Conservation (phyloP, 2,797 vertebrate genomes). For the Danio tinwini region DNA sequence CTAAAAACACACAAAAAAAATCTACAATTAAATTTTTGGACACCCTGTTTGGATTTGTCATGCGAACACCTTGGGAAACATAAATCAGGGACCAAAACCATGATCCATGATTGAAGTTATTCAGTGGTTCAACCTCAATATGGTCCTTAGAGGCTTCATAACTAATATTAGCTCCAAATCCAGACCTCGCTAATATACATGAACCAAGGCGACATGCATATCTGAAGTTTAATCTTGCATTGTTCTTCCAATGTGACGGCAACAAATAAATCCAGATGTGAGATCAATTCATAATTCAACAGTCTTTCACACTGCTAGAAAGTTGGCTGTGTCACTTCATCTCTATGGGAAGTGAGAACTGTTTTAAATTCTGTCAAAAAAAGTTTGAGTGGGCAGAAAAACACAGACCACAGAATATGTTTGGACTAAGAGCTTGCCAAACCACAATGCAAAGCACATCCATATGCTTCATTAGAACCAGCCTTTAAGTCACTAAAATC, state of each 20-base stretch:
- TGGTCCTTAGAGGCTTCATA: slow-evolving; percentile 16
- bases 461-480: slow-evolving; percentile 68
- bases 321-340: slow-evolving; percentile 14
- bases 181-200: slow-evolving; percentile 10
- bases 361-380: slow-evolving; percentile 54
- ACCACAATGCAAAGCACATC: slow-evolving; percentile 72
- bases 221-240: background rate
- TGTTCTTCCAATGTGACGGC: background rate
- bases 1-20: background rate
- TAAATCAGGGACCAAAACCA: slow-evolving; percentile 30
- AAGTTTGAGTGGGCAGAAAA: slow-evolving; percentile 67
- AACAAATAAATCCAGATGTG: slow-evolving; percentile 9
- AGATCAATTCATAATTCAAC: background rate
- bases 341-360: slow-evolving; percentile 36
- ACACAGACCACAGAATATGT: slow-evolving; percentile 67
- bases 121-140: slow-evolving; percentile 5
- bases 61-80: slow-evolving; percentile 55
- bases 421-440: slow-evolving; percentile 66
- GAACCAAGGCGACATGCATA: slow-evolving; percentile 16
- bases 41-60: slow-evolving; percentile 40
- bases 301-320: slow-evolving; percentile 5
- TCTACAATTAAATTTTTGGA: slow-evolving; percentile 30
- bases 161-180: slow-evolving; percentile 42
- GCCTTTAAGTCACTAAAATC: slow-evolving; percentile 57
- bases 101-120: slow-evolving; percentile 12